Percentiles rank a stretch among this genome's conserved stretches.
These are phyloP conservation scores for Styela clava DNA, from an alignment of 23 tunicate genomes.

Conservation along the genomic window DNA sequence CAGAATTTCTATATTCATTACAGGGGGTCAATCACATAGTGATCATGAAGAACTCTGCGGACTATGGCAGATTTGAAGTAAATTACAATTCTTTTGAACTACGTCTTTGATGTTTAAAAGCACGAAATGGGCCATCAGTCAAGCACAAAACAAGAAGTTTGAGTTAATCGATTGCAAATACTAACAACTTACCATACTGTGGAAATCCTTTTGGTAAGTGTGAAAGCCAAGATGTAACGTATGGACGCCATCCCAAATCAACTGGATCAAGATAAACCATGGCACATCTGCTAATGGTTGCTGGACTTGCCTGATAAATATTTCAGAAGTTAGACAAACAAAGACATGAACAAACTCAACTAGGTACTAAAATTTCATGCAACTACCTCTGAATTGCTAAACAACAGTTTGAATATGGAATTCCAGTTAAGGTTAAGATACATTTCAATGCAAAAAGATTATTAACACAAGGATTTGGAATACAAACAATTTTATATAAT, in stretches of 20 bases:
- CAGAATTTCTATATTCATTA: not conserved
- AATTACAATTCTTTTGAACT: no score
- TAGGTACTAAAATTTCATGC: not conserved
- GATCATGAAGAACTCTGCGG: not conserved
- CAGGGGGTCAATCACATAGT: not conserved
- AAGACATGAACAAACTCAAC: not conserved
- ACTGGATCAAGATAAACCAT: slow-evolving; percentile 95
- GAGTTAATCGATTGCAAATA: no score
- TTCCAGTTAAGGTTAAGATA: not conserved
- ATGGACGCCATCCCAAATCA: slow-evolving; percentile 87
- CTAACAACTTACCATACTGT: slow-evolving; percentile 48
- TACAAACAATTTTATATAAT: no score
- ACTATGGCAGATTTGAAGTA: no score
- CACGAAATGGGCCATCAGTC: no score
- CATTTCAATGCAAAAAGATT: not conserved
- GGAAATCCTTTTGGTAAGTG: slow-evolving; percentile 68
- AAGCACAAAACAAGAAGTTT: no score
- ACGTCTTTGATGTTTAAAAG: no score
- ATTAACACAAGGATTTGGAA: no score
- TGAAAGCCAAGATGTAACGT: slow-evolving; percentile 74
- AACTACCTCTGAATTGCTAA: not conserved
- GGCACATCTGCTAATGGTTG: slow-evolving; percentile 94
- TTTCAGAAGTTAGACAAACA: no score
- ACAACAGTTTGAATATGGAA: not conserved
- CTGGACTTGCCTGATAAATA: slow-evolving; percentile 89